Conservation (phyloP, 2,113 vertebrate genomes). For the Syngnathus floridae region DNA sequence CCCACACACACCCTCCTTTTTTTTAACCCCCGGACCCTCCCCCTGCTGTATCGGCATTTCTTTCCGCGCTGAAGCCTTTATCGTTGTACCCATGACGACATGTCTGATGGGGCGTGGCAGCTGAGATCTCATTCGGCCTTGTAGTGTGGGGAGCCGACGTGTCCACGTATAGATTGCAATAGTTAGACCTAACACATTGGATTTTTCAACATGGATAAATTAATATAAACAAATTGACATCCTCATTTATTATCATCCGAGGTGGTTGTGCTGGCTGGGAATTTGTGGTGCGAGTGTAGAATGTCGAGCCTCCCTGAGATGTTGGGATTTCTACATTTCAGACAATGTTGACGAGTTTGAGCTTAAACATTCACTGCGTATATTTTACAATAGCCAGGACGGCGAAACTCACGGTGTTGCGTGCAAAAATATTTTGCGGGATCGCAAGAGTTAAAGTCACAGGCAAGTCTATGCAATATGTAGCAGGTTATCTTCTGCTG, state of each 20-base stretch:
- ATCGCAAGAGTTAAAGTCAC: background rate
- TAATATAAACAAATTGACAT: constrained; percentile 56
- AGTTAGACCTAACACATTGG: constrained; percentile 23
- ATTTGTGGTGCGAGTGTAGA: constrained; percentile 45
- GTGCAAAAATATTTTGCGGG: background rate
- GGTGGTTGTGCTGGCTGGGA: constrained; percentile 51
- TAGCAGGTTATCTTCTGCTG: constrained; percentile 10
- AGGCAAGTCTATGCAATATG: background rate
- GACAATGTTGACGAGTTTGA: constrained; percentile 38
- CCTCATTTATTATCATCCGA: constrained; percentile 64
- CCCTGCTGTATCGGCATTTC: constrained; percentile 68
- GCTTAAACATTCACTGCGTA: constrained; percentile 21
- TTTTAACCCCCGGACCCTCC: constrained; percentile 44
- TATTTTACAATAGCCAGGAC: constrained; percentile 10
- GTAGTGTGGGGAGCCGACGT: constrained; percentile 37
- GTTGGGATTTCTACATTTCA: constrained; percentile 38
- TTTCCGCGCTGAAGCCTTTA: constrained; percentile 56
- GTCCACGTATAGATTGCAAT: constrained; percentile 35
- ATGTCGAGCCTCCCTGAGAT: constrained; percentile 41
- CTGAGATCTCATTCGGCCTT: constrained; percentile 31
- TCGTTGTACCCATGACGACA: constrained; percentile 58
- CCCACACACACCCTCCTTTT: constrained; percentile 23
- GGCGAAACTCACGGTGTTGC: constrained; percentile 4
- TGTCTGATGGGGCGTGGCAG: constrained; percentile 60
- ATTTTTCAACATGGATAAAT: constrained; percentile 42